Conservation (phyloP, 2,888 invertebrate genomes). For the Netelia inedita region DNA sequence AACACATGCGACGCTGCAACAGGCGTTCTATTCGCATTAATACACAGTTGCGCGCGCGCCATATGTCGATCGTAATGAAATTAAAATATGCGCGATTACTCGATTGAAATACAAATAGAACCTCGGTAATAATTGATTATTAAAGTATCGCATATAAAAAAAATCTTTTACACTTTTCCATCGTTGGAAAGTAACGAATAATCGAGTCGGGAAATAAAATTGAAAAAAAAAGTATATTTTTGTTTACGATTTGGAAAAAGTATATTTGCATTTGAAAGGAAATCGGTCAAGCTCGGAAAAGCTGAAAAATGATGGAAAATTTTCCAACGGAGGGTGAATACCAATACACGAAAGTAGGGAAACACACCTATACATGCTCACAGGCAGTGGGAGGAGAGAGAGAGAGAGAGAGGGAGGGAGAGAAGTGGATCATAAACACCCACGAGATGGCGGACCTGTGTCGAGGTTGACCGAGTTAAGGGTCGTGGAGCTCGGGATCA, state of each 20-base stretch:
- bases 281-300: constrained; percentile 26
- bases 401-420: neutral
- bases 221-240: neutral
- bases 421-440: constrained; percentile 58
- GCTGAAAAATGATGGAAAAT: constrained; percentile 3
- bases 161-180: neutral
- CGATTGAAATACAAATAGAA: constrained; percentile 3
- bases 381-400: neutral
- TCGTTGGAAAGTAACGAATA: neutral
- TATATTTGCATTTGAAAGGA: neutral
- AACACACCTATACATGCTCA: neutral
- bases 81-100: neutral
- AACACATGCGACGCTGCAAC: constrained; percentile 55
- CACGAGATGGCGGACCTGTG: constrained; percentile 77
- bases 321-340: neutral
- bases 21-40: constrained; percentile 43
- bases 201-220: neutral
- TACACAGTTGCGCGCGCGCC: constrained; percentile 9
- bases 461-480: constrained; percentile 83
- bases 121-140: neutral
- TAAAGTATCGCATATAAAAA: neutral
- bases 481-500: constrained; percentile 80
- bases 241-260: neutral
- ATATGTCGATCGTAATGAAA: neutral
- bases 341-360: neutral